These are phyloP conservation scores for Atta texana DNA, from an alignment of 1,140 invertebrate genomes.

Conservation along the genomic window DNA sequence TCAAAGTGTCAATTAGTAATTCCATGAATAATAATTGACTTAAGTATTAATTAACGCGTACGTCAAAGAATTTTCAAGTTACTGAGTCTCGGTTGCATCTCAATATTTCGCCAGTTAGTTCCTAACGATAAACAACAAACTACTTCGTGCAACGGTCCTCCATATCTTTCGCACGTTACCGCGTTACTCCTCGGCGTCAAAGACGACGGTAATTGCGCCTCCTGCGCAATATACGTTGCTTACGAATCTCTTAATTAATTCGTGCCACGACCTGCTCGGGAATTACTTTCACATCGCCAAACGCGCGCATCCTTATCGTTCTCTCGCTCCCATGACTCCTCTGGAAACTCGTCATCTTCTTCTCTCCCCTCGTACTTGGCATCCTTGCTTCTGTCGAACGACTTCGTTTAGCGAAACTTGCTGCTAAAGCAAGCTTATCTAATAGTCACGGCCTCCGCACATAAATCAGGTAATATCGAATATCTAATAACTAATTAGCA, in stretches of 20 bases:
- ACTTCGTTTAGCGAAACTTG: conserved; percentile 28
- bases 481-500: conserved; percentile 49
- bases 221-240: conserved; percentile 75
- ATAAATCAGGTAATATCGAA: conserved; percentile 54
- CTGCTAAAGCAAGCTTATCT: conserved; percentile 57
- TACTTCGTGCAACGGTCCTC: conserved; percentile 23
- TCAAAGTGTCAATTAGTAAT: conserved; percentile 35
- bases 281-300: conserved; percentile 79
- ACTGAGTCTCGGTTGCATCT: not conserved
- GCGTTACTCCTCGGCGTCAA: conserved; percentile 68
- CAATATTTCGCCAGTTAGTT: conserved; percentile 15
- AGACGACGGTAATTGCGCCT: conserved; percentile 76
- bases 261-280: conserved; percentile 68
- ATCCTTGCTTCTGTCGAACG: conserved; percentile 3
- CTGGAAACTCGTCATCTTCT: not conserved
- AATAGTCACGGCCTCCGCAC: conserved; percentile 31
- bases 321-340: not conserved
- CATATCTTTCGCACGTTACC: conserved; percentile 55
- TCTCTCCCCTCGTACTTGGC: no score
- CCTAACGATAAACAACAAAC: conserved; percentile 43
- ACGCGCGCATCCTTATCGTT: conserved; percentile 51
- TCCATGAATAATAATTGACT: not conserved
- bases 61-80: conserved; percentile 11
- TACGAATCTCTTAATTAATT: conserved; percentile 80
- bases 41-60: conserved; percentile 17